phyloP scores from a whole-genome alignment of 2,797 vertebrate species.

The Zalophus californianus region DNA sequence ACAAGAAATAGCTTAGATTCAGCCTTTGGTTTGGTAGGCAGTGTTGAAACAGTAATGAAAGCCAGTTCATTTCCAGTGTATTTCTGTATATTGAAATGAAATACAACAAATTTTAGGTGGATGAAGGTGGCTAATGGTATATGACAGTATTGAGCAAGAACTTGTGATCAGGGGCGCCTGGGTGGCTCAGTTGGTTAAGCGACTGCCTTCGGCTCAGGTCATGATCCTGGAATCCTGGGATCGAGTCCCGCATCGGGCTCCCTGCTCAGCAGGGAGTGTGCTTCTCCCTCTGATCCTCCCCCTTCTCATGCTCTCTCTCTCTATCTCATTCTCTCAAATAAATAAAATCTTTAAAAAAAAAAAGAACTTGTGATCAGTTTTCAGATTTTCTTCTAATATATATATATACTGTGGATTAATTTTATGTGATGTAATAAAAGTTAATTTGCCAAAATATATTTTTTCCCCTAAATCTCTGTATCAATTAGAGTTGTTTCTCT shows the following conservation, averaged over 20 bases:
- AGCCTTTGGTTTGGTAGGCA: neutral
- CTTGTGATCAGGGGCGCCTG: neutral
- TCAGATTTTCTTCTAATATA: neutral
- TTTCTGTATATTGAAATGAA: slow-evolving; percentile 4
- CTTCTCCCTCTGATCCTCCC: no score
- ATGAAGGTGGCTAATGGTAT: neutral
- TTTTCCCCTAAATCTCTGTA: neutral
- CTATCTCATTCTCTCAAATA: no score
- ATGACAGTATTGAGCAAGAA: neutral
- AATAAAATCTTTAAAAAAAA: no score
- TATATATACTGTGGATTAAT: neutral
- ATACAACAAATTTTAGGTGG: neutral
- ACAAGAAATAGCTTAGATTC: neutral
- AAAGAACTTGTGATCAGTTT: neutral
- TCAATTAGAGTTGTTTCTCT: slow-evolving; percentile 30
- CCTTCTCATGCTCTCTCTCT: no score
- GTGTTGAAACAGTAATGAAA: neutral
- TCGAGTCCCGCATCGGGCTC: no score
- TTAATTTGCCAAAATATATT: slow-evolving; percentile 40
- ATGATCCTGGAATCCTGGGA: no score
- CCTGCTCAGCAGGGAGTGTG: no score
- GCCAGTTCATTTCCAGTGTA: neutral
- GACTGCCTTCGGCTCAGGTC: no score
- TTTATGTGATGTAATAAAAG: slow-evolving; percentile 12
- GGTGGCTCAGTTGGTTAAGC: no score